Conservation (phyloP, 2,888 invertebrate genomes). For the Amiota minor region DNA sequence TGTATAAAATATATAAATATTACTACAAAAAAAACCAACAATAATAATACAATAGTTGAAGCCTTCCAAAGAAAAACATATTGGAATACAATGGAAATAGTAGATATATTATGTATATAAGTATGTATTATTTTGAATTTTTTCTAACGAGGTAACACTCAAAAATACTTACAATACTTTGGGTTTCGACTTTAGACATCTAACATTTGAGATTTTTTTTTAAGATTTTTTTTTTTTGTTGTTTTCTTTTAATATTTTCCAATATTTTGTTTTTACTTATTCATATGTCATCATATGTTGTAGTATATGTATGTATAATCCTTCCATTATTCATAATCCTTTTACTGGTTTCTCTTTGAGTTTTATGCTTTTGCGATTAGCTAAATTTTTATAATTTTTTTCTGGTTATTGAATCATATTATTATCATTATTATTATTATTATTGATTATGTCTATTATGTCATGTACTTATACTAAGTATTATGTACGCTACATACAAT, state of each 20-base stretch:
- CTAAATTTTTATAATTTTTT: not conserved
- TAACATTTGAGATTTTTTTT: conserved; percentile 34
- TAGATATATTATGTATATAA: too few relatives aligned
- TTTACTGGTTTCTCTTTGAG: not conserved
- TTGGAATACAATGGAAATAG: too few relatives aligned
- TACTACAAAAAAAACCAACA: too few relatives aligned
- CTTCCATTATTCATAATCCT: not conserved
- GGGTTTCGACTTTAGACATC: conserved; percentile 39
- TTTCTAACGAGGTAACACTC: conserved; percentile 69
- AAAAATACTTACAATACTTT: conserved; percentile 52
- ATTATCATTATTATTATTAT: not conserved
- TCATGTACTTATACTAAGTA: not conserved
- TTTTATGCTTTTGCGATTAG: not conserved
- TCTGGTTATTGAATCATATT: not conserved
- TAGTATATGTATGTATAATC: not conserved
- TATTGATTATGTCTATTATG: not conserved
- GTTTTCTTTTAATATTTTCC: conserved; percentile 14
- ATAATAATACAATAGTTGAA: not conserved
- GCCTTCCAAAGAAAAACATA: too few relatives aligned
- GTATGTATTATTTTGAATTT: conserved; percentile 23
- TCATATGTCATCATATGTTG: not conserved
- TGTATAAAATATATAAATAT: too few relatives aligned
- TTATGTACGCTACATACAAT: not conserved
- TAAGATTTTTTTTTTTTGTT: conserved; percentile 35
- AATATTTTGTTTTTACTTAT: conserved; percentile 2